Evolutionary conservation across 1,140 invertebrate species (phyloP).

Genomic region (Lysiphlebus fabarum): DNA sequence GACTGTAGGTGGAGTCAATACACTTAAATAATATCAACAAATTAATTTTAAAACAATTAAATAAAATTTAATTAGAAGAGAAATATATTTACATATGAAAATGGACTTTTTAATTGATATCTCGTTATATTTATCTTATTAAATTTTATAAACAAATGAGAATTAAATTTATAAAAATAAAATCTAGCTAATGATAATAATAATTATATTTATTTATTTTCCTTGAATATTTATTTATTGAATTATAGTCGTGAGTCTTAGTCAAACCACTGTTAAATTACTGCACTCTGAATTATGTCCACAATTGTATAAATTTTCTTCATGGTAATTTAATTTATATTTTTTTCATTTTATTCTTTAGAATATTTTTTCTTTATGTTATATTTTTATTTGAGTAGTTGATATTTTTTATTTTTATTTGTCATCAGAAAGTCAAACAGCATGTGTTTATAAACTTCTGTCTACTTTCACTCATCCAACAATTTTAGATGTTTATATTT

Average conservation of each 20-base stretch:
- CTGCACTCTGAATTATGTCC: neutral
- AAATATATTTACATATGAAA: too few relatives aligned
- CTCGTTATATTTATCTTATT: too few relatives aligned
- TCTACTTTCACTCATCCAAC: neutral
- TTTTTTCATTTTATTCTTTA: neutral
- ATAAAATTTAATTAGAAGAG: too few relatives aligned
- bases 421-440: neutral
- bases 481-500: neutral
- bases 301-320: neutral
- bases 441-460: neutral
- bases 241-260: neutral
- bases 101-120: too few relatives aligned
- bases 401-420: neutral
- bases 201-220: neutral
- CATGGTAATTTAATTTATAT: too few relatives aligned
- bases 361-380: neutral
- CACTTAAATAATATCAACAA: too few relatives aligned
- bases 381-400: too few relatives aligned
- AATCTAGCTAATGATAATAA: neutral
- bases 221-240: neutral
- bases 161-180: too few relatives aligned
- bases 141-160: too few relatives aligned
- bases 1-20: too few relatives aligned
- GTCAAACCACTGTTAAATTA: constrained; percentile 5
- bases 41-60: too few relatives aligned